Base-by-base conservation (phyloP, 2,888 invertebrate species). In the Teleogryllus oceanicus region DNA sequence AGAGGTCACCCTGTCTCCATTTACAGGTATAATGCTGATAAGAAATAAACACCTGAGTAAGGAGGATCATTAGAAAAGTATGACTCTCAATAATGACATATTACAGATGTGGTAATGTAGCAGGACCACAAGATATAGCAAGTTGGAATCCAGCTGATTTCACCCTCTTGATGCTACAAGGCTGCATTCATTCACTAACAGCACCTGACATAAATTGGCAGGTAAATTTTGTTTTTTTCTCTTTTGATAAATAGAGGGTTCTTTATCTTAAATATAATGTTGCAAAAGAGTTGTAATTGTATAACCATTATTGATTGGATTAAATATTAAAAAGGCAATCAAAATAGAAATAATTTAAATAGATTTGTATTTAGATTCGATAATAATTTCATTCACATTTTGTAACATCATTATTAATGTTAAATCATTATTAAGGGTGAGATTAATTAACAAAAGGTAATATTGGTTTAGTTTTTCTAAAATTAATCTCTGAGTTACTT, bases 61-160 rank as follows among this genome's bases (percentile, higher is more conserved):
- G 37, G 37, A 37, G 5, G 8, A 5, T 37, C 37, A 8, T 37
- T 37, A 37, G 37, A 37, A 37, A 37, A 37, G 37, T 37, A 37
- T 37, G 37, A 37, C 37, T 74, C 74, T 20, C 74, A 74, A 8
- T 74, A 74, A 74, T 8, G 10, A 74, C 74, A 10, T 76, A 50
- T 4, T 79, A 11, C 77, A 83, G 84, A 79, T 84, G 84, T 82
- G 84, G 84, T 21, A 84, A 84, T 79, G 82, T 84, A 16, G 83
- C 83, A 75, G 84, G 84, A 5, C 81, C 83, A 37, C 81, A 79
- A 74, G 80, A 82, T 16, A 51, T 80, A 12, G 78, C 83, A 13
- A 81, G 83, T 74, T 84, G 84, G 84, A 84, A 84, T 79, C 81
- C 81, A 13, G 80, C 83, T 37, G 84, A 84, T 80, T 83, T 83